phyloP scores from a whole-genome alignment of 2,797 vertebrate genomes.

The Bradypus variegatus region DNA sequence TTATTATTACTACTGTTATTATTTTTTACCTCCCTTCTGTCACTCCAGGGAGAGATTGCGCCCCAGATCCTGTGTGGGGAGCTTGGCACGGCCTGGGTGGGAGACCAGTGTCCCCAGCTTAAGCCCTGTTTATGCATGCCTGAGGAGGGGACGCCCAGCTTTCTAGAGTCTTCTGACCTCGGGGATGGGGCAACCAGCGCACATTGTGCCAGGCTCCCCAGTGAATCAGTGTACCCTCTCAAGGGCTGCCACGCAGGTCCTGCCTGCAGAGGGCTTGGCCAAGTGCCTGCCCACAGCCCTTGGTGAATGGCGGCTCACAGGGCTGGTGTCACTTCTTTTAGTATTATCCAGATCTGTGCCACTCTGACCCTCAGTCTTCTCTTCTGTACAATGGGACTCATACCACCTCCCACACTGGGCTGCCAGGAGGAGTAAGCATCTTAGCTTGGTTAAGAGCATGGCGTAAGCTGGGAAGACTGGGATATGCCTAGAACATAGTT shows the following conservation, averaged over 20 bases:
- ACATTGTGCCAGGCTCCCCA: not conserved
- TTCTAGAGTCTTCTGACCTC: not conserved
- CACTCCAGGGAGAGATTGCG: not conserved
- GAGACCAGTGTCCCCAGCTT: too few species aligned
- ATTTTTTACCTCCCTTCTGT: not conserved
- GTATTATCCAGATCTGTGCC: accelerated
- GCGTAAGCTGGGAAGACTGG: not conserved
- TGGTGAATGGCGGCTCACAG: accelerated
- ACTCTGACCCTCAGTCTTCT: not conserved
- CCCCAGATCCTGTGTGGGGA: not conserved
- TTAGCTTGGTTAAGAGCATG: not conserved
- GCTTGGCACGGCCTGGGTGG: not conserved
- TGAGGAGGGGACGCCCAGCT: too few species aligned
- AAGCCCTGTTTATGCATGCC: not conserved
- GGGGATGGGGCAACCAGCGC: accelerated
- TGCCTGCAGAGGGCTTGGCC: not conserved
- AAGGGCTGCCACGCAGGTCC: not conserved
- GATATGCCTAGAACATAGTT: too few species aligned
- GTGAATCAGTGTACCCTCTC: accelerated
- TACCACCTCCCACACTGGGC: accelerated
- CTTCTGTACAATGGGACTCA: not conserved
- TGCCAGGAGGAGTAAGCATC: too few species aligned
- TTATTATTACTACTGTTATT: not conserved
- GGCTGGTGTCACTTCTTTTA: accelerated
- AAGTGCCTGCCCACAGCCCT: not conserved